Conservation (phyloP, 2,797 vertebrate species). For the Martes flavigula region DNA sequence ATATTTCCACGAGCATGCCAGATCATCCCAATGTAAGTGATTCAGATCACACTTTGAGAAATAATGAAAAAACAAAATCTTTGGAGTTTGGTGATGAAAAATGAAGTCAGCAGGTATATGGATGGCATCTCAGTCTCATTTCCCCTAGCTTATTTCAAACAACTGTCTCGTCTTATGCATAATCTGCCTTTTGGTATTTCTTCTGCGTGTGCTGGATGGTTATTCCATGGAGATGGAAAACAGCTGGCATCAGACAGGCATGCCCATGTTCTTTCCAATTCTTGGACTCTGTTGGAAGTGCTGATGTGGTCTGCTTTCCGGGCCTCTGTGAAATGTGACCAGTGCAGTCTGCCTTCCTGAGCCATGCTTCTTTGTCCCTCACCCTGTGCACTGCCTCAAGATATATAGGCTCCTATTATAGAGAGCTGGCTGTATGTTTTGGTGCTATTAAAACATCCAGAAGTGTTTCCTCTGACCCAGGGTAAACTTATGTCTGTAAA, state of each 20-base stretch:
- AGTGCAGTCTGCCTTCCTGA: too few species aligned
- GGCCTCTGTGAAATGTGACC: neutral
- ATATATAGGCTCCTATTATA: fast-evolving
- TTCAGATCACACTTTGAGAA: neutral
- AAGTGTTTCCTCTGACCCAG: neutral
- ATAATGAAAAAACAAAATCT: neutral
- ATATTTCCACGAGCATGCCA: neutral
- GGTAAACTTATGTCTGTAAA: neutral
- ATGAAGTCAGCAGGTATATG: neutral
- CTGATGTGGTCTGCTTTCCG: neutral
- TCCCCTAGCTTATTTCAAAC: neutral
- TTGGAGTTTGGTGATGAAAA: neutral
- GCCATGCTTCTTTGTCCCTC: too few species aligned
- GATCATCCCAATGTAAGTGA: neutral
- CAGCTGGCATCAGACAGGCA: neutral
- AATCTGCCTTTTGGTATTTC: neutral
- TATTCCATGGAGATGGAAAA: neutral
- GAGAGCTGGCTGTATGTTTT: fast-evolving
- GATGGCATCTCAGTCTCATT: neutral
- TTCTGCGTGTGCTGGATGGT: neutral
- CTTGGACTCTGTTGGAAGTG: neutral
- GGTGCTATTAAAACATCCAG: neutral
- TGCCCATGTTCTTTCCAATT: neutral
- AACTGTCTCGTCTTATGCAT: neutral
- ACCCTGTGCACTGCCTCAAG: fast-evolving